Base-by-base conservation (phyloP, 2,888 invertebrate genomes). In the Carabus problematicus region DNA sequence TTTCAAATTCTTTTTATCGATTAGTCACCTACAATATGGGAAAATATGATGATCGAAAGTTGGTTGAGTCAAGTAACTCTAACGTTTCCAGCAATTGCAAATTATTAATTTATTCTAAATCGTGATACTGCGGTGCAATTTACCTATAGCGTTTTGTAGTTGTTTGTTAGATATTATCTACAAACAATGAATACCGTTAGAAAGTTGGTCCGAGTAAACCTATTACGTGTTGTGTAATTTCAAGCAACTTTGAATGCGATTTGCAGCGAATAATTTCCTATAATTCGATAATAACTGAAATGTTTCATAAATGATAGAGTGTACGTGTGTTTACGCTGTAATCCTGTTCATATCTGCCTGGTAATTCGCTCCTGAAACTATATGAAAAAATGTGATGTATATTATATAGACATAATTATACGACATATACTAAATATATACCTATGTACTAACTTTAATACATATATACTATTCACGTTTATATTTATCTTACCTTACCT, bases 121-220 rank as follows among this genome's bases (percentile, higher is more conserved):
- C 29, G 29, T 29, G 29, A 2, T 29, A 29, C 6, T 29, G 29
- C 6, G 29, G 2, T 55, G 40, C 60, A 49, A 59, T 66, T 66
- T 67, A 39, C 41, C 42, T 60, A 52, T 60, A 67, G 60, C 60
- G 67, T 67, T 60, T 52, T 40, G 59, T 49, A 49, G 49, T 66
- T 41, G 58, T 66, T 66, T 60, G 67, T 67, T 54, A 52, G 67
- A 67, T 55, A 40, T 45, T 66, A 66, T 66, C 66, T 59, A 58
- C 40, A 52, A 52, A 52, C 52, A 52, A 16, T 16, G 49, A 58
- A 39, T 39, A 66, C 66, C 66, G 58, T 66, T 66, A 66, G 66
- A 66, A 66, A 66, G 66, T 66, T 58, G 56, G 58, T 66, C 64
- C 56, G 56, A 54, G 54, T 64, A 42, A 54, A 55, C 56, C 18